Base-by-base conservation (phyloP, 2,888 invertebrate species). In the Ctenicera cuprea region DNA sequence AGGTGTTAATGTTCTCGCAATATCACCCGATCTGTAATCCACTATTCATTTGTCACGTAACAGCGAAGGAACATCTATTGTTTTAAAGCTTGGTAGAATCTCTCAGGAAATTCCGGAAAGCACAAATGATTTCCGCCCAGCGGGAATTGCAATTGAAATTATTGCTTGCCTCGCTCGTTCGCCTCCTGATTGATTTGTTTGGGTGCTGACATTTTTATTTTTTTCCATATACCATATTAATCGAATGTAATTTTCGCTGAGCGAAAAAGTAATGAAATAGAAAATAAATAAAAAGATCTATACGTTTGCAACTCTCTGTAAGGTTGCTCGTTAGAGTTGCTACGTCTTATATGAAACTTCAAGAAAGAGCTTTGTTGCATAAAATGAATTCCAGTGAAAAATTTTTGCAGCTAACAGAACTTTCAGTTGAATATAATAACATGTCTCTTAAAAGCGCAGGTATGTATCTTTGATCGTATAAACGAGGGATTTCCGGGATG, bases 141-240 rank as follows among this genome's bases (percentile, higher is more conserved):
- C 52, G 52, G 48, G 65, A 52, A 52, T 38, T 33, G 50, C 65
- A 48, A 65, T 65, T 65, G 65, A 65, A 65, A 65, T 52, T 52
- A 48, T 65, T 37, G 26, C 63, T 63, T 45, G 65, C 52, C 65
- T 43, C 41, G 41, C 62, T 14, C 43, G 64, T 64, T 64, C 64
- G 48, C 30, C n/a, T 64, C 22, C 50, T 65, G 65, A 65, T 65
- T 65, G 65, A 50, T 33, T 50, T 65, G 65, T 65, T 65, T 43
- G 48, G 14, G 43, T 43, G 12, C 18, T 37, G 37, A 59, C 59
- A 38, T 62, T 62, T 26, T 45, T 16, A 50, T 54, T 38, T 62
- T 62, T 43, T 45, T 45, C 26, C 26, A 43, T 22, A 61, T 41
- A 61, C n/a, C 14, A 14, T 43, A 61, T 61, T 61, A 61, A 61